phyloP scores from a whole-genome alignment of 92 coral and sea anemone genomes.

The Virgularia gustaviana region DNA sequence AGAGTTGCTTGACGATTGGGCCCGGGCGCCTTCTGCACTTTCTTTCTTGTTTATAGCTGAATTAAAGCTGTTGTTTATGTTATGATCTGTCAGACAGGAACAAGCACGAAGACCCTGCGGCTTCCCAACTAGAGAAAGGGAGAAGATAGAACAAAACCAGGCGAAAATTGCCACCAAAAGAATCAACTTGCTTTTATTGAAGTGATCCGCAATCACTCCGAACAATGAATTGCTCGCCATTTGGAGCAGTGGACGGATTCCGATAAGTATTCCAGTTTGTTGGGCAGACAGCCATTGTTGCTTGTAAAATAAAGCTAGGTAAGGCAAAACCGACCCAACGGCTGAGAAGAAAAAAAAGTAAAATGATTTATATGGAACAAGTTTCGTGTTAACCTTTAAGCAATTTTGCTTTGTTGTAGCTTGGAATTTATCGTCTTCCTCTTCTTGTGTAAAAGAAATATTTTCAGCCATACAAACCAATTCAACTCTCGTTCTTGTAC shows the following conservation, averaged over 20 bases:
- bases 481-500: too few relatives aligned
- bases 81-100: neutral
- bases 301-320: constrained; percentile 84
- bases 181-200: constrained; percentile 57
- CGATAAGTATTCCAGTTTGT: constrained; percentile 82
- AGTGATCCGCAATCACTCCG: constrained; percentile 78
- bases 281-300: constrained; percentile 86
- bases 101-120: constrained; percentile 59
- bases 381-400: constrained; percentile 45
- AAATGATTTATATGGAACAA: constrained; percentile 71
- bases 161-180: constrained; percentile 69
- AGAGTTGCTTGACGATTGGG: neutral
- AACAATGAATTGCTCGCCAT: constrained; percentile 74
- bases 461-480: neutral
- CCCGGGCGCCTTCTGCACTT: neutral
- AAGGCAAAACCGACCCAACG: constrained; percentile 79
- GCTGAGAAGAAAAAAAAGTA: constrained; percentile 84
- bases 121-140: constrained; percentile 69
- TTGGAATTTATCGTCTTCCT: constrained; percentile 9
- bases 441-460: neutral
- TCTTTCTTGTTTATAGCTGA: neutral
- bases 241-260: constrained; percentile 74
- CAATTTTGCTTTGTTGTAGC: constrained; percentile 40
- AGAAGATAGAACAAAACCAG: constrained; percentile 72
- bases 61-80: neutral